These are phyloP conservation scores for Porites lutea DNA, from an alignment of 64 coral and sea anemone genomes.

Conservation along the genomic window DNA sequence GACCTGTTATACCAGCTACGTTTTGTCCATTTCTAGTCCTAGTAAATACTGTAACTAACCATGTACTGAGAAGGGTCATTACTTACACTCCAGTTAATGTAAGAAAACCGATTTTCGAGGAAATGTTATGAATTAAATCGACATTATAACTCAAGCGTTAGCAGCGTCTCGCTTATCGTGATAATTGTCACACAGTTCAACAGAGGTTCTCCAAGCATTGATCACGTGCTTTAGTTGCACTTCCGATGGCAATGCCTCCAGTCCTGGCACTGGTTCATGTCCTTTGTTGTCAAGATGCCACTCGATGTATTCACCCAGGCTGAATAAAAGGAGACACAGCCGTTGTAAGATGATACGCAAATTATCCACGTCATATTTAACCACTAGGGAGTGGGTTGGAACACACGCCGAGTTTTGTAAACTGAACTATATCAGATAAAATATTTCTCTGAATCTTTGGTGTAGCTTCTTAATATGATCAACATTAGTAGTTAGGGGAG, in stretches of 20 bases:
- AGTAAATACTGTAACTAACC: too few relatives aligned
- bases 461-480: background rate
- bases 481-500: background rate
- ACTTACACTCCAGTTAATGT: too few relatives aligned
- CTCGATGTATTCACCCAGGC: constrained; percentile 39
- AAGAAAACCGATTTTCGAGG: background rate
- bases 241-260: background rate
- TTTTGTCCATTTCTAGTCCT: too few relatives aligned
- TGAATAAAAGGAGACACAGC: background rate
- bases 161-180: constrained; percentile 30
- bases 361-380: too few relatives aligned
- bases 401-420: too few relatives aligned
- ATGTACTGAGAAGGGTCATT: too few relatives aligned
- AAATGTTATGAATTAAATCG: background rate
- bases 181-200: constrained; percentile 32
- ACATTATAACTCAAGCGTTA: background rate
- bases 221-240: constrained; percentile 55
- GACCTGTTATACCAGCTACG: too few relatives aligned
- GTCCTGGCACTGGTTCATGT: constrained; percentile 18
- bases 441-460: too few relatives aligned
- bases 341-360: background rate
- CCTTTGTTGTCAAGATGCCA: constrained; percentile 53
- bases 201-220: constrained; percentile 45
- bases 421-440: too few relatives aligned
- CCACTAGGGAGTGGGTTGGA: too few relatives aligned